Evolutionary conservation across 37 sponge, comb jelly and placozoan genomes (phyloP).

Genomic region (Lycopodina hypogea): DNA sequence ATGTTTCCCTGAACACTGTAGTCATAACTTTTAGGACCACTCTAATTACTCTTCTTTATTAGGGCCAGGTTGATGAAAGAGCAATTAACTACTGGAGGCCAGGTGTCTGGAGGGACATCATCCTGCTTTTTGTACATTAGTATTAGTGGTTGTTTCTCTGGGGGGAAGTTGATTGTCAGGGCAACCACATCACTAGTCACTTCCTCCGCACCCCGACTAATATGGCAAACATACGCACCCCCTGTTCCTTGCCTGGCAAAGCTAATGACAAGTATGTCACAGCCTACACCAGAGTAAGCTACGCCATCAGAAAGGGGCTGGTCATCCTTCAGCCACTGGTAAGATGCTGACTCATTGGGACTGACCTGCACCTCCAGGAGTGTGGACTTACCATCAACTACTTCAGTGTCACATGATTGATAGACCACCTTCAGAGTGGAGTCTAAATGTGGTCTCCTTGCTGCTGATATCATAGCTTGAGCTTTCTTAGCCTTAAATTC

Average conservation of each 20-base stretch:
- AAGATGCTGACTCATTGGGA: not conserved
- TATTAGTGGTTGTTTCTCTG: not conserved
- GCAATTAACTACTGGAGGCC: slow-evolving; percentile 8
- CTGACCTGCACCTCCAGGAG: not conserved
- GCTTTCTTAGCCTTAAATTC: too few species aligned
- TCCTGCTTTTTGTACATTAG: not conserved
- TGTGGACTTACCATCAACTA: not conserved
- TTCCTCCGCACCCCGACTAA: not conserved
- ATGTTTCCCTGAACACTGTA: too few species aligned
- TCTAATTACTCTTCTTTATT: not conserved
- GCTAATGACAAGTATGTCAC: not conserved
- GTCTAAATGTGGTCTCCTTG: not conserved
- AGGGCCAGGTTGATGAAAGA: too few species aligned
- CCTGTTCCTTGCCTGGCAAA: not conserved
- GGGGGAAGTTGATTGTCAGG: not conserved
- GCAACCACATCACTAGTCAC: not conserved
- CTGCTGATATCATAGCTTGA: not conserved
- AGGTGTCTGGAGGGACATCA: slow-evolving; percentile 6
- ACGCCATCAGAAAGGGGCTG: not conserved
- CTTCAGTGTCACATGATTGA: not conserved
- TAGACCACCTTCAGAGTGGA: not conserved
- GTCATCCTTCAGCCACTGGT: not conserved
- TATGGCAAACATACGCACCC: not conserved
- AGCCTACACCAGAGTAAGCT: not conserved
- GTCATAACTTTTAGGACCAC: not conserved